Conservation (phyloP, 1,140 invertebrate genomes). For the Meloidogyne hapla region DNA sequence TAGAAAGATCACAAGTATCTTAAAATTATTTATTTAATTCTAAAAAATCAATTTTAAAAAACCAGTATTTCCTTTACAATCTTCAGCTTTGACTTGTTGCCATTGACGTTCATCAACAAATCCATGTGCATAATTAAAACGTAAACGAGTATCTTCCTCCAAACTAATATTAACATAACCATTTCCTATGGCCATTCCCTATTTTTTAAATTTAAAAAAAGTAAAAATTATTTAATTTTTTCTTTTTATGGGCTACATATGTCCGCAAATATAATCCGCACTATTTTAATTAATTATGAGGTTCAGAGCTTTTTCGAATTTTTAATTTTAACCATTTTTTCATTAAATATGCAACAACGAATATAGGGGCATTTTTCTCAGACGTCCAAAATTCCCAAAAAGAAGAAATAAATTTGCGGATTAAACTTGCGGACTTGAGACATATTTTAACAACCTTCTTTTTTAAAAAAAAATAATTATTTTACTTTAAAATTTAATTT, state of each 20-base stretch:
- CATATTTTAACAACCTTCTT: neutral
- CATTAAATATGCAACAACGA: too few relatives aligned
- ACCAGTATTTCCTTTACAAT: conserved; percentile 49
- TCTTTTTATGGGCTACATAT: too few relatives aligned
- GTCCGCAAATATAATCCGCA: too few relatives aligned
- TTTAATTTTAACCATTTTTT: too few relatives aligned
- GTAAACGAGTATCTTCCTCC: conserved; percentile 62
- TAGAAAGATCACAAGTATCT: conserved; percentile 59
- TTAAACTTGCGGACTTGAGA: too few relatives aligned
- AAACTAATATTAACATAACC: conserved; percentile 62
- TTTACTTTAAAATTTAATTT: conserved; percentile 59
- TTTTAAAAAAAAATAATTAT: neutral
- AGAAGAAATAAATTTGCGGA: too few relatives aligned
- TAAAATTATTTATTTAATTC: neutral
- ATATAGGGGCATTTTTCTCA: too few relatives aligned
- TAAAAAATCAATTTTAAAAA: conserved; percentile 1
- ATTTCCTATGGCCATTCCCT: conserved; percentile 64
- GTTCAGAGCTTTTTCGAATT: too few relatives aligned
- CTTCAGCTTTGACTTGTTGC: conserved; percentile 56
- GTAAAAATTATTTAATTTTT: neutral
- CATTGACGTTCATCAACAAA: conserved; percentile 61
- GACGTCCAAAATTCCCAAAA: too few relatives aligned
- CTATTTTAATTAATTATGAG: too few relatives aligned
- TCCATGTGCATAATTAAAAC: conserved; percentile 62
- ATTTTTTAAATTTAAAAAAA: too few relatives aligned